phyloP scores from a whole-genome alignment of 2,797 vertebrate genomes.

The Clamator glandarius region DNA sequence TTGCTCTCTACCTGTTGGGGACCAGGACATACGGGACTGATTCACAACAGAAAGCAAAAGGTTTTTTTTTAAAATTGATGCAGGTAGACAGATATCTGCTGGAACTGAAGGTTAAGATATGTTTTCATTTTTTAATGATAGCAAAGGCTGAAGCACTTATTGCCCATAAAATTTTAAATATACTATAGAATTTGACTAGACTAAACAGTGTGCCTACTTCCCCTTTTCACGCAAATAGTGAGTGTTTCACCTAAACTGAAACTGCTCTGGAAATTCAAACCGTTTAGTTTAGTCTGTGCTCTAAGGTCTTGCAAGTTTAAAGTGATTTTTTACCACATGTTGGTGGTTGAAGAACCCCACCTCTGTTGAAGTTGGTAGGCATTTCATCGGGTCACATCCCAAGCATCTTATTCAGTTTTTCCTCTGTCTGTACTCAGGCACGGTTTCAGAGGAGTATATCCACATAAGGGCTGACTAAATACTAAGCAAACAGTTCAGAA shows the following conservation, averaged over 20 bases:
- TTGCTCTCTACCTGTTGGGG: not conserved
- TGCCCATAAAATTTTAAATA: not conserved
- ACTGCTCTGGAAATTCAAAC: not conserved
- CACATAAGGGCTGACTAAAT: conserved; percentile 16
- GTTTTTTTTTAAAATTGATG: not conserved
- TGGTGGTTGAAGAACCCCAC: not conserved
- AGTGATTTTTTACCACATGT: not conserved
- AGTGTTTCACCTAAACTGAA: not conserved
- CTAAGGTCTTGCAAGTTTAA: not conserved
- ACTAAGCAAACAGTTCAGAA: conserved; percentile 29
- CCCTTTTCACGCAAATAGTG: not conserved
- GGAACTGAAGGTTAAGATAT: not conserved
- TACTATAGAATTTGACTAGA: not conserved
- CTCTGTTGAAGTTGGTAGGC: not conserved
- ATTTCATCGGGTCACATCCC: not conserved
- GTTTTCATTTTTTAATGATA: not conserved
- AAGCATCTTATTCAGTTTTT: conserved; percentile 44
- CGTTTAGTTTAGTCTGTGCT: not conserved
- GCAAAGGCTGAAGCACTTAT: not conserved
- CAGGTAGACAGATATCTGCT: not conserved
- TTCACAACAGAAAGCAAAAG: not conserved
- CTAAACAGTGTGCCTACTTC: not conserved
- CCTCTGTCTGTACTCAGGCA: not conserved
- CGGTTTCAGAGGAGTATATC: not conserved
- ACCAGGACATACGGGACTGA: not conserved